Conservation (phyloP, 2,888 invertebrate species). For the Plebejus argus region DNA sequence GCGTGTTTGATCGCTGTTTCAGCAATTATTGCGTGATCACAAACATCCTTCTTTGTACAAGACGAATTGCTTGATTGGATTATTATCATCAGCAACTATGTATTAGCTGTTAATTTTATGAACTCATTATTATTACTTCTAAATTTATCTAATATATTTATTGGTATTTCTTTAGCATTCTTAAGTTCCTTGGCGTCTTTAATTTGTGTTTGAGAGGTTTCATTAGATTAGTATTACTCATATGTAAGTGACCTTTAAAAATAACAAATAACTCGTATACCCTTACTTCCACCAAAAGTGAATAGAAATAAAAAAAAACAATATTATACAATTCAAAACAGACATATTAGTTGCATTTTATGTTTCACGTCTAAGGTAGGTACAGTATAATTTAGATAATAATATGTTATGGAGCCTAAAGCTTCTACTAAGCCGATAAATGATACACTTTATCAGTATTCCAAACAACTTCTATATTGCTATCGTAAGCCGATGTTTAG, state of each 20-base stretch:
- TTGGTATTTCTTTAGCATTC: not conserved
- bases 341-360: no score
- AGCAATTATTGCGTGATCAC: constrained; percentile 1
- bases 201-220: no score
- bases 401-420: not conserved
- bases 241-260: no score
- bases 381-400: no score
- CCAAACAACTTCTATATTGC: not conserved
- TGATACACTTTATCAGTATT: not conserved
- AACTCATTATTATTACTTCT: not conserved
- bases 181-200: no score
- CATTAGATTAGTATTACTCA: no score
- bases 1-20: constrained; percentile 16
- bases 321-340: no score
- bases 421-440: not conserved
- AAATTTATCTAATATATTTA: not conserved
- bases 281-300: no score
- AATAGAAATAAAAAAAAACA: no score
- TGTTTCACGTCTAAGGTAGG: no score
- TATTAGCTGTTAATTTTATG: not conserved
- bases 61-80: constrained; percentile 1
- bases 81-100: not conserved
- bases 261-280: no score
- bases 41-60: constrained; percentile 10
- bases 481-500: not conserved